These are phyloP conservation scores for Gymnosoma rotundatum DNA, from an alignment of 2,888 invertebrate genomes.

Conservation along the genomic window DNA sequence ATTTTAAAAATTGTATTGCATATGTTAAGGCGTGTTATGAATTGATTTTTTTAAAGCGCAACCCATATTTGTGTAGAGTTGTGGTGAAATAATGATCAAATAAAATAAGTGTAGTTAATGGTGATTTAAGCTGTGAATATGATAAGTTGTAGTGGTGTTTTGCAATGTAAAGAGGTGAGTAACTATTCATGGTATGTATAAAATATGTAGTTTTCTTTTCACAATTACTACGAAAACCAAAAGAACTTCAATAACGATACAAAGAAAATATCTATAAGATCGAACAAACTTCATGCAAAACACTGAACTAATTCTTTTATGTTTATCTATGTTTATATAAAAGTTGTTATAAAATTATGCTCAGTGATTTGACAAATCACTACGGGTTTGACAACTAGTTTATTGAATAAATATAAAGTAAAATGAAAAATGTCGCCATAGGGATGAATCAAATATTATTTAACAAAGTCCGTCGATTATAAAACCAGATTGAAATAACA, in stretches of 20 bases:
- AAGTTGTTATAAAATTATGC: neutral
- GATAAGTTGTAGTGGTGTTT: neutral
- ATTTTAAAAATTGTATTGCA: constrained; percentile 1
- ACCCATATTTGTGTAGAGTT: neutral
- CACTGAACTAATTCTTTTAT: neutral
- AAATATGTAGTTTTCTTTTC: constrained; percentile 43
- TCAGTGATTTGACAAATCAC: neutral
- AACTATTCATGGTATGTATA: constrained; percentile 15
- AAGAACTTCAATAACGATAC: constrained; percentile 13
- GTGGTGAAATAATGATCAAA: neutral
- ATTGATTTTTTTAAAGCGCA: neutral
- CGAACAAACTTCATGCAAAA: constrained; percentile 61
- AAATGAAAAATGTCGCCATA: too few species aligned
- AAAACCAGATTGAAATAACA: too few species aligned
- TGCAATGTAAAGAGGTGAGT: constrained; percentile 9
- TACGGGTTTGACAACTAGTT: neutral
- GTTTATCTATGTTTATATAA: neutral
- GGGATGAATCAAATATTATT: too few species aligned
- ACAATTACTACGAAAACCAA: constrained; percentile 58
- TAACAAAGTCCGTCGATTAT: too few species aligned
- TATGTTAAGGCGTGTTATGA: constrained; percentile 38
- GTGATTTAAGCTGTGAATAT: constrained; percentile 7
- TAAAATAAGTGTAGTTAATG: constrained; percentile 5
- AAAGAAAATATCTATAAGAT: constrained; percentile 10
- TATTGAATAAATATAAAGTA: neutral